phyloP scores from a whole-genome alignment of 2,888 invertebrate genomes.

The Nephrotoma guestfalica region DNA sequence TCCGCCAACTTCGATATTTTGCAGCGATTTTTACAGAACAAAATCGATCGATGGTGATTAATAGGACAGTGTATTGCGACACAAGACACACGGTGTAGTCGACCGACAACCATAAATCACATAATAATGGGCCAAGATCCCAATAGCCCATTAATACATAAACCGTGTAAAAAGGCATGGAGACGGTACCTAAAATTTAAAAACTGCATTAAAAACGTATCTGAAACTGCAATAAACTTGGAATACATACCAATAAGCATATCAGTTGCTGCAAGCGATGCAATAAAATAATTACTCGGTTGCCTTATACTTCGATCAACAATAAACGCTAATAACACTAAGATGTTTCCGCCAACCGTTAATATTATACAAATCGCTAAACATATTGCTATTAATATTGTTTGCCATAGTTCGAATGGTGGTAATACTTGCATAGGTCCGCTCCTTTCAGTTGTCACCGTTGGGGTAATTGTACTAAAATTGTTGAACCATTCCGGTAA shows the following conservation, averaged over 20 bases:
- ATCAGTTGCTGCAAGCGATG: constrained; percentile 93
- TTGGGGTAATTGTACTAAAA: not conserved
- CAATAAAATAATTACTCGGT: constrained; percentile 98
- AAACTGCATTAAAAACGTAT: not conserved
- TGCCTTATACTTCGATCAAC: constrained; percentile 88
- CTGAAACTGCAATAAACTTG: not conserved
- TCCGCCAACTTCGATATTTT: constrained; percentile 91
- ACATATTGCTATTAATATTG: constrained; percentile 74
- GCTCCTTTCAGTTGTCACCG: constrained; percentile 7
- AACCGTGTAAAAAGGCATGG: constrained; percentile 97
- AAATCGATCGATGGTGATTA: constrained; percentile 96
- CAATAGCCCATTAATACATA: constrained; percentile 94
- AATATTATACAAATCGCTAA: constrained; percentile 78
- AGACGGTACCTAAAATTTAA: constrained; percentile 64
- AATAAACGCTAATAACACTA: constrained; percentile 88
- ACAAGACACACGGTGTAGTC: constrained; percentile 99
- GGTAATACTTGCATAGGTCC: constrained; percentile 48
- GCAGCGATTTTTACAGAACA: constrained; percentile 98
- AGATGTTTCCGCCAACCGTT: constrained; percentile 88
- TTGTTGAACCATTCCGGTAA: constrained; percentile 10
- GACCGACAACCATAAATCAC: constrained; percentile 96
- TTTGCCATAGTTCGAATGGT: constrained; percentile 82
- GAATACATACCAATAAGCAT: constrained; percentile 67
- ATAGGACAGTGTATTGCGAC: constrained; percentile 95
- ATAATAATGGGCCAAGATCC: constrained; percentile 90